Evolutionary conservation across 2,113 vertebrate genomes (phyloP), one percentile per base, ranked within the genome.

Genomic region (Himantopus leucocephalus): DNA sequence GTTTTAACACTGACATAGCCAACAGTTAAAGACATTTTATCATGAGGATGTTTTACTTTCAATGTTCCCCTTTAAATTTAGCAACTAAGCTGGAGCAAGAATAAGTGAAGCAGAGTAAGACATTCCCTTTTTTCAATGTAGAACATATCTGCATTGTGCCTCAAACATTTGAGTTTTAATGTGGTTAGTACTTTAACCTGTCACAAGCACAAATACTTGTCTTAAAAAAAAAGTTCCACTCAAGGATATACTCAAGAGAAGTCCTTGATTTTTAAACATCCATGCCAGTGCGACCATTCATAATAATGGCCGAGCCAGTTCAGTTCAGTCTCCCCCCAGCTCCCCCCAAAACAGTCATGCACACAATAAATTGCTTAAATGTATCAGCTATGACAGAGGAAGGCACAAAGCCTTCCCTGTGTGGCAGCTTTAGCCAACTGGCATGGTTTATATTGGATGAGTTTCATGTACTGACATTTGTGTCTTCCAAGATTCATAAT

Each of bases 381-480:
- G 39, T 85, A 97, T 95, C 84, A 97, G 73, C 85, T 96, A 95
- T 84, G 79, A 96, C 96, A 96, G 95, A 97, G 75, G 73, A 90
- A 96, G 86, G 95, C 92, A 96, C 89, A 93, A 86, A 92, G 91
- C 93, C 86, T 76, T 92, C 97, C 96, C 94, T 96, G 94, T 60
- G 94, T 94, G 95, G 90, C 92, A 96, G 77, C 84, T 94, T 96
- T 81, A 66, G 93, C 94, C 96, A 96, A 78, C 94, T 92, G 97
- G 96, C 97, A 98, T 96, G 96, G 96, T 96, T 96, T 85, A 91
- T 97, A 94, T 7, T 78, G 94, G 96, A 89, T 94, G 95, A 97
- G 97, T 98, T 95, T 96, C 96, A 97, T 96, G 97, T 97, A 98
- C 97, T 97, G 98, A 98, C 98, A 98, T 95, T 97, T 98, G 97